These are phyloP conservation scores for Onychostruthus taczanowskii DNA, from an alignment of 2,113 vertebrate genomes.

Conservation along the genomic window DNA sequence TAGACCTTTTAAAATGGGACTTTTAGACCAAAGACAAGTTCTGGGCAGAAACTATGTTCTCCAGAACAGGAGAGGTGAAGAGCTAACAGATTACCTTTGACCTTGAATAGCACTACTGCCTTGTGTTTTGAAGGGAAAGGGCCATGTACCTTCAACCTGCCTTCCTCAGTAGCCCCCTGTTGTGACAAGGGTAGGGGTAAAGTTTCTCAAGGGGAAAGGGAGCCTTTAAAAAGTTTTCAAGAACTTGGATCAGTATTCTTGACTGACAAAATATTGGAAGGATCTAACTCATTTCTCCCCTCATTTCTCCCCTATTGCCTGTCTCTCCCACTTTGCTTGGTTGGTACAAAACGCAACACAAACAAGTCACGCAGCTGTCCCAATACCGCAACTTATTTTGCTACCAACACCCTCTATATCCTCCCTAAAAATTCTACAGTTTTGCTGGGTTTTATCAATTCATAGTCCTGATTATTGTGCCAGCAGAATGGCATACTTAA, in stretches of 20 bases:
- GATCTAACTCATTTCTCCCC: not conserved
- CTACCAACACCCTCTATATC: not conserved
- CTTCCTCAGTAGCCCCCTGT: not conserved
- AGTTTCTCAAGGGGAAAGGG: not conserved
- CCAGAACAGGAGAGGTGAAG: not conserved
- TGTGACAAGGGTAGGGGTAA: not conserved
- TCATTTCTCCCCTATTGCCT: not conserved
- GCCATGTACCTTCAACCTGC: rapidly evolving
- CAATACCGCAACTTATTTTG: not conserved
- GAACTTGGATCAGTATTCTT: not conserved
- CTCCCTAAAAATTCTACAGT: not conserved
- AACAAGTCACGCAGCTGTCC: not conserved
- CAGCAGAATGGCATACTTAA: not conserved
- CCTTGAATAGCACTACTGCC: not conserved
- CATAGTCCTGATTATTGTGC: not conserved
- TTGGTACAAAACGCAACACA: not conserved
- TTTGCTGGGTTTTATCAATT: not conserved
- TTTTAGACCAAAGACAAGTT: not conserved
- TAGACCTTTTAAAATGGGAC: not conserved
- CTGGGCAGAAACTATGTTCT: not conserved
- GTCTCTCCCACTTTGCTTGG: not conserved
- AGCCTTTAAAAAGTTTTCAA: not conserved
- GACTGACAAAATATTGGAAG: not conserved
- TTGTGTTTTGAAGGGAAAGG: not conserved
- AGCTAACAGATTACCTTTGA: not conserved